phyloP scores from a whole-genome alignment of 2,888 invertebrate genomes.

The Diaprepes abbreviatus region DNA sequence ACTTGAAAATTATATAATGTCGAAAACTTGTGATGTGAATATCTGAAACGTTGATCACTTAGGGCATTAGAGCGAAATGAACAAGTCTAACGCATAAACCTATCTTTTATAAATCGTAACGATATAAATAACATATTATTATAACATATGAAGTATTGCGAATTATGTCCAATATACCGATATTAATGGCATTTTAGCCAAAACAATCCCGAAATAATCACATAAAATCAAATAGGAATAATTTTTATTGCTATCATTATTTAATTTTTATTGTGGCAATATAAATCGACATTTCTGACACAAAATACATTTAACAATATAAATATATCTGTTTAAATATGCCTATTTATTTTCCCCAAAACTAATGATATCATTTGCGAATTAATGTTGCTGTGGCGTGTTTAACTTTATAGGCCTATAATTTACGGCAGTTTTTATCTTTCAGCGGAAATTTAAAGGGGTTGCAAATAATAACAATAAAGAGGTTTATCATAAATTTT shows the following conservation, averaged over 20 bases:
- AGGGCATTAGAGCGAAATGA: no score
- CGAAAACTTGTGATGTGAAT: no score
- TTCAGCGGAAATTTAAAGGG: conserved; percentile 6
- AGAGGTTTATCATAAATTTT: no score
- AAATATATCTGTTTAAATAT: conserved; percentile 46
- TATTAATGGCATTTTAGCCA: conserved; percentile 23
- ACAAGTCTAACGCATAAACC: no score
- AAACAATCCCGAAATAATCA: conserved; percentile 20
- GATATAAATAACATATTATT: no score
- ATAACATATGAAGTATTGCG: no score
- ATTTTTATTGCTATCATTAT: conserved; percentile 36
- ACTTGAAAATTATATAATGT: no score
- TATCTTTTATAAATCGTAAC: no score
- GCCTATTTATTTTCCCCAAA: conserved; percentile 43
- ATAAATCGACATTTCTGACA: conserved; percentile 39
- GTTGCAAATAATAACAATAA: not conserved
- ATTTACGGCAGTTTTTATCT: conserved; percentile 35
- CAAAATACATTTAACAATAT: conserved; percentile 46
- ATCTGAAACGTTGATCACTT: no score
- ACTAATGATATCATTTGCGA: conserved; percentile 49
- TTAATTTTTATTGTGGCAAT: conserved; percentile 33
- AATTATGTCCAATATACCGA: not conserved
- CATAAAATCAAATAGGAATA: conserved; percentile 34
- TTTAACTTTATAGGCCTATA: conserved; percentile 41
- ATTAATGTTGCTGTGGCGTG: conserved; percentile 49